Conservation (phyloP, 2,113 vertebrate genomes). For the Conger conger region DNA sequence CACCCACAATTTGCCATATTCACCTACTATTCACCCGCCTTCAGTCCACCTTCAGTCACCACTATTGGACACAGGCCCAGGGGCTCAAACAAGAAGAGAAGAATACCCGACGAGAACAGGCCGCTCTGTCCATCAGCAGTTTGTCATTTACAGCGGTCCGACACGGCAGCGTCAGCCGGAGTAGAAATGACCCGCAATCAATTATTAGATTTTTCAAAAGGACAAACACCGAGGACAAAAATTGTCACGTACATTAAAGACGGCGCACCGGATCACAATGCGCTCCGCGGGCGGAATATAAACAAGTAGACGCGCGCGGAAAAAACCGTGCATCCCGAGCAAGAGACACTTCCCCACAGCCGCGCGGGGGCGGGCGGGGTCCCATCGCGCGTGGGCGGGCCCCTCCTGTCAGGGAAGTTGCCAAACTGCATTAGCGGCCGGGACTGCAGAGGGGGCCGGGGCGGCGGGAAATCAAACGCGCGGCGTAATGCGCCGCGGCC, state of each 20-base stretch:
- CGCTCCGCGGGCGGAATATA: not conserved
- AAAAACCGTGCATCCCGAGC: not conserved
- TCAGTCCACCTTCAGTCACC: too few species aligned
- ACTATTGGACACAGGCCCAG: too few species aligned
- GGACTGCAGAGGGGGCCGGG: slow-evolving; percentile 14
- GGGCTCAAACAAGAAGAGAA: not conserved
- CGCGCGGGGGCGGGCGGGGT: not conserved
- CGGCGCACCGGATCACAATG: not conserved
- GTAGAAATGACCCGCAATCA: too few species aligned
- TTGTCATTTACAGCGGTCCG: not conserved
- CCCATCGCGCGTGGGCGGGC: not conserved
- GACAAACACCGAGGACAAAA: too few species aligned
- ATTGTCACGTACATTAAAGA: too few species aligned
- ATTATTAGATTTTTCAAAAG: too few species aligned
- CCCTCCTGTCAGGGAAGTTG: not conserved
- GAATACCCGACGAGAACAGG: not conserved
- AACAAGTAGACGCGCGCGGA: too few species aligned
- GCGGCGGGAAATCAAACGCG: slow-evolving; percentile 13
- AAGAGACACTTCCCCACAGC: slow-evolving; percentile 7
- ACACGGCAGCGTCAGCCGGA: too few species aligned
- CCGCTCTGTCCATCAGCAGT: too few species aligned
- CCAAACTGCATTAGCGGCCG: not conserved
- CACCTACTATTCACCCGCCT: not conserved
- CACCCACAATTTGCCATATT: too few species aligned
- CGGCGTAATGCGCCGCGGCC: slow-evolving; percentile 7